A percentile compares a stretch with the other conserved stretches of the same genome.
phyloP scores from a whole-genome alignment of 2,113 vertebrate species.

The Apaloderma vittatum region DNA sequence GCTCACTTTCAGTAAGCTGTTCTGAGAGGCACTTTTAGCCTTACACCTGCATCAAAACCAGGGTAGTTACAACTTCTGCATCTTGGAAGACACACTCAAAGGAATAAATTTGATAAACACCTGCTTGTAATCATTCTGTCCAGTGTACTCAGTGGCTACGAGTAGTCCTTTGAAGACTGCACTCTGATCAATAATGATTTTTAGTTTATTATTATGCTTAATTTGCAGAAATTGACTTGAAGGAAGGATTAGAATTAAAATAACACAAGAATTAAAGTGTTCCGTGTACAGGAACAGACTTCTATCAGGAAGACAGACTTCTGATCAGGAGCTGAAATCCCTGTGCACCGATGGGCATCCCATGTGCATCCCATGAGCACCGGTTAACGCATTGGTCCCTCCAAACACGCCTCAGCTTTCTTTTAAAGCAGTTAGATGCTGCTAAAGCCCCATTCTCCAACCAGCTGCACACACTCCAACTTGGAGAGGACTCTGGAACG shows the following conservation, averaged over 20 bases:
- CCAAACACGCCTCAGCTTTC: not conserved
- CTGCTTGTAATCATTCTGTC: not conserved
- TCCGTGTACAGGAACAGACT: not conserved
- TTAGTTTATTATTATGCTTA: not conserved
- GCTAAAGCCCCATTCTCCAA: not conserved
- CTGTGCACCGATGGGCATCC: not conserved
- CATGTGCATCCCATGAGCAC: too few relatives aligned
- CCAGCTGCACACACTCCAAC: not conserved
- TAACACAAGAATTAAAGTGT: not conserved
- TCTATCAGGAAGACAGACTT: too few relatives aligned
- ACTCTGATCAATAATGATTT: not conserved
- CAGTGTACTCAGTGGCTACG: not conserved
- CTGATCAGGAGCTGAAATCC: not conserved
- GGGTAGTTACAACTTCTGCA: not conserved
- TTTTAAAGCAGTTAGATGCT: not conserved
- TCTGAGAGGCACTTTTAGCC: not conserved
- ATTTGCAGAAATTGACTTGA: not conserved
- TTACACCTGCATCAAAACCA: not conserved
- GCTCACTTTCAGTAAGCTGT: not conserved
- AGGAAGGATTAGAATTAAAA: not conserved
- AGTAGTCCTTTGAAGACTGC: not conserved
- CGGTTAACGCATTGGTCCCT: not conserved
- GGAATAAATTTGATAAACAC: not conserved
- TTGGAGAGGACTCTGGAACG: not conserved
- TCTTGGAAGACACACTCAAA: not conserved